Percentiles rank a stretch among this genome's conserved stretches.
Conservation (phyloP, 2,113 vertebrate genomes). For the Uropsilus gracilis region DNA sequence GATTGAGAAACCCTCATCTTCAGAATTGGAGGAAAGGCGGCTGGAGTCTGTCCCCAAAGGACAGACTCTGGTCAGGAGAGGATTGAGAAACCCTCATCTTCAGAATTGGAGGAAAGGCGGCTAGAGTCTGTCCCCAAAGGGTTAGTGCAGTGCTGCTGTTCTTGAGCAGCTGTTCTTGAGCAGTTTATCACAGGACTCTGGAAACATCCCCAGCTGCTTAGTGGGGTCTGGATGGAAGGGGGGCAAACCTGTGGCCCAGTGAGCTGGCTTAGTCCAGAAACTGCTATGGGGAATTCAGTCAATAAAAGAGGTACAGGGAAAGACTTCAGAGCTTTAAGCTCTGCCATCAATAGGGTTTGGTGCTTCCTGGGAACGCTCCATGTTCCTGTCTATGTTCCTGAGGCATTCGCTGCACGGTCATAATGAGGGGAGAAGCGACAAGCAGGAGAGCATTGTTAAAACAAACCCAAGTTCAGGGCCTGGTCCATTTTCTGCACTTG, state of each 20-base stretch:
- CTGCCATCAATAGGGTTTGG: too few relatives aligned
- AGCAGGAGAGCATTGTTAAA: neutral
- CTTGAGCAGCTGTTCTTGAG: neutral
- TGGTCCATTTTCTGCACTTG: neutral
- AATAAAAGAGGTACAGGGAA: neutral
- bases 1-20: rapidly evolving
- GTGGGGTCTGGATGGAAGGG: neutral
- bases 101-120: rapidly evolving
- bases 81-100: rapidly evolving
- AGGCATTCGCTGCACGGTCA: neutral
- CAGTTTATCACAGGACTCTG: neutral
- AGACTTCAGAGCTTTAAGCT: neutral
- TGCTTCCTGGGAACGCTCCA: too few relatives aligned
- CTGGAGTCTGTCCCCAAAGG: too few relatives aligned
- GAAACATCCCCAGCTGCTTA: neutral
- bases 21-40: rapidly evolving
- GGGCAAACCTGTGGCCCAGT: neutral
- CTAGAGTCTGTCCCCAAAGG: too few relatives aligned
- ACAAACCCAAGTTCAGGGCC: neutral
- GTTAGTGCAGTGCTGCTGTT: rapidly evolving
- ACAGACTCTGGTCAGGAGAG: too few relatives aligned
- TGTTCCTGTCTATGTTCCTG: too few relatives aligned
- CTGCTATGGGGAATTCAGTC: neutral
- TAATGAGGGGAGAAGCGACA: rapidly evolving
- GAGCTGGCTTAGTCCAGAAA: neutral